A percentile compares a stretch with the other conserved stretches of the same genome.
Conservation (phyloP, 2,113 vertebrate genomes). For the Dicrurus megarhynchus region DNA sequence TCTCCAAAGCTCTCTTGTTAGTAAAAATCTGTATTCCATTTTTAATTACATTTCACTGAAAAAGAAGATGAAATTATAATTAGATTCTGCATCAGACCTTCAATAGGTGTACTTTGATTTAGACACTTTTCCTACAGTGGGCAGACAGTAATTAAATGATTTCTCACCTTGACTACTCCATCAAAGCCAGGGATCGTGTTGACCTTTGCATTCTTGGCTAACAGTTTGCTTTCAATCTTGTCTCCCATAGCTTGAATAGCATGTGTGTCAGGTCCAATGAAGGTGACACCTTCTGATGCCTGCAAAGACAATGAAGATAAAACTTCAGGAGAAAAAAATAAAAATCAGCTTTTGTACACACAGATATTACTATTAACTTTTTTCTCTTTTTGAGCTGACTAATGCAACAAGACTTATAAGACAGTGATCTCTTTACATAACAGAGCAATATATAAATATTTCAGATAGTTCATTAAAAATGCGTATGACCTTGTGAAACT, state of each 20-base stretch:
- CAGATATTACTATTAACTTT: slow-evolving; percentile 35
- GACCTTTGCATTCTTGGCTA: slow-evolving; percentile 94
- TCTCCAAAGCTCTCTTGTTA: not conserved
- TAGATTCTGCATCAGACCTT: not conserved
- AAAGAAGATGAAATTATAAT: not conserved
- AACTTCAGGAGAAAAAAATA: slow-evolving; percentile 76
- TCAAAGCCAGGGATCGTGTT: slow-evolving; percentile 98
- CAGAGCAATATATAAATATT: slow-evolving; percentile 7
- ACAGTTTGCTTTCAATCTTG: slow-evolving; percentile 98
- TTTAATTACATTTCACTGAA: not conserved
- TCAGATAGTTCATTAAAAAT: slow-evolving; percentile 42
- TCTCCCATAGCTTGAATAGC: slow-evolving; percentile 95
- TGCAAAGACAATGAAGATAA: slow-evolving; percentile 83
- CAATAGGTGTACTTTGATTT: not conserved
- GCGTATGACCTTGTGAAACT: slow-evolving; percentile 38
- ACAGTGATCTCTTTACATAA: not conserved
- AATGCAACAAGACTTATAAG: not conserved
- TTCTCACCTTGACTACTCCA: slow-evolving; percentile 93
- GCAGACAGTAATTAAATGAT: slow-evolving; percentile 23
- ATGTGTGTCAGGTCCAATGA: slow-evolving; percentile 90
- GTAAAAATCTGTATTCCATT: not conserved
- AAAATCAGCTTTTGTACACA: not conserved
- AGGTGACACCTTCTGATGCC: slow-evolving; percentile 89
- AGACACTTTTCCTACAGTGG: not conserved
- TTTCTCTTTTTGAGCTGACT: not conserved